phyloP scores from a whole-genome alignment of 2,888 invertebrate species.

The Sphecodes monilicornis region DNA sequence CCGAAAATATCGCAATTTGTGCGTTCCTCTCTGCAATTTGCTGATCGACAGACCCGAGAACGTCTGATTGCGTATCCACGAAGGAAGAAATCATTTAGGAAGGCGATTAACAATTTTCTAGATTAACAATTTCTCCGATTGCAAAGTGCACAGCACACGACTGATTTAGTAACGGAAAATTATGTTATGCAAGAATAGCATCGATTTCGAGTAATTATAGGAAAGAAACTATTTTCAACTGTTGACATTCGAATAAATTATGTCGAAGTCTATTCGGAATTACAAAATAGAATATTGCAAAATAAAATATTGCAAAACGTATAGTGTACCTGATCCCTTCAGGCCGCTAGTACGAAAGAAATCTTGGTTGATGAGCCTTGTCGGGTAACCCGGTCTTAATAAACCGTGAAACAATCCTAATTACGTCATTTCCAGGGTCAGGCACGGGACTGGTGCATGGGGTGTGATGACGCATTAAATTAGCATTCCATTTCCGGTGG shows the following conservation, averaged over 20 bases:
- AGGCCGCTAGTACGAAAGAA: background rate
- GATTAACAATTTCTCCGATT: background rate
- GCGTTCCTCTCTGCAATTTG: background rate
- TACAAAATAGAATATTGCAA: background rate
- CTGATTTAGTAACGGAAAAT: background rate
- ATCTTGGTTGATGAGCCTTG: constrained; percentile 61
- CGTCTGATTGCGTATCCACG: background rate
- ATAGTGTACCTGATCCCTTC: background rate
- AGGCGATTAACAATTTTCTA: background rate
- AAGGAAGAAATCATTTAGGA: background rate
- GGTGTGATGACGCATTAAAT: constrained; percentile 66
- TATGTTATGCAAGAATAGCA: background rate
- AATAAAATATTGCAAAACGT: background rate
- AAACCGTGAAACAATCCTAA: constrained; percentile 80
- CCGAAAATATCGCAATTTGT: constrained; percentile 1
- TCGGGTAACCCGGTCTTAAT: constrained; percentile 69
- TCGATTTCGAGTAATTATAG: background rate
- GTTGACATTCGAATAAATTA: background rate
- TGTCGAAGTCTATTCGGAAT: background rate
- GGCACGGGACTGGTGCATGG: constrained; percentile 39
- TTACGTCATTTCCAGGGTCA: constrained; percentile 67
- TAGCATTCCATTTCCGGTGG: constrained; percentile 70
- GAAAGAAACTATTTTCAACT: background rate
- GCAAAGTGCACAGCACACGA: background rate
- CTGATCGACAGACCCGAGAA: background rate